Evolutionary conservation across 1,140 invertebrate genomes (phyloP).

Genomic region (Wasmannia auropunctata): DNA sequence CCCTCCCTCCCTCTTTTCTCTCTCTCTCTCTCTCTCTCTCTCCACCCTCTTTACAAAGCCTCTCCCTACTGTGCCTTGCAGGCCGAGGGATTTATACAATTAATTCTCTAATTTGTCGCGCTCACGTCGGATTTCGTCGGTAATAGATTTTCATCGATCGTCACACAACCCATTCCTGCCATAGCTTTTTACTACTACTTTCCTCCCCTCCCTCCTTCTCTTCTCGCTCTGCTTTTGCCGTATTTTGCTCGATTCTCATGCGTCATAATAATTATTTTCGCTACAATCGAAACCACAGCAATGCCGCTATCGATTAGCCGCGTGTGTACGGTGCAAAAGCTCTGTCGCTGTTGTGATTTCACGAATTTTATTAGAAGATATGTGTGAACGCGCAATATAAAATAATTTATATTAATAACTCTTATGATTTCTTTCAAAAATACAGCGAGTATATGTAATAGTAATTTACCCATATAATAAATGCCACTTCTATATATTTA

Average conservation of each 20-base stretch:
- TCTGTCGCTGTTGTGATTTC: not conserved
- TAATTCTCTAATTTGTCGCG: constrained; percentile 82
- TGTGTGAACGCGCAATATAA: not conserved
- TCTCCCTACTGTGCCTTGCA: constrained; percentile 64
- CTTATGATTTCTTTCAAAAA: constrained; percentile 24
- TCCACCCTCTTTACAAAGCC: constrained; percentile 39
- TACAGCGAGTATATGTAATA: not conserved
- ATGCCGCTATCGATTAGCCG: constrained; percentile 45
- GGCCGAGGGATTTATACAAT: constrained; percentile 79
- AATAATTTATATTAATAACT: not conserved
- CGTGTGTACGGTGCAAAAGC: not conserved
- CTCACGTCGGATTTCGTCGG: constrained; percentile 79
- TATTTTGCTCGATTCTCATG: constrained; percentile 63
- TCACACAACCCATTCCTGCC: constrained; percentile 51
- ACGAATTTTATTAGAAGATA: constrained; percentile 20
- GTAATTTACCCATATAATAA: not conserved
- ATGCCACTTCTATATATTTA: not conserved
- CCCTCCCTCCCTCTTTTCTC: too few species aligned
- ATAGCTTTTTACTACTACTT: not conserved
- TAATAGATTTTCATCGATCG: constrained; percentile 77
- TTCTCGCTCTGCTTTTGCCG: not conserved
- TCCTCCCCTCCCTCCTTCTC: not conserved
- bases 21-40: too few species aligned
- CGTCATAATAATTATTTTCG: constrained; percentile 63
- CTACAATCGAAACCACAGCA: constrained; percentile 30